Percentiles rank a stretch among this genome's conserved stretches.
phyloP scores from a whole-genome alignment of 2,797 vertebrate species.

The Sebastes nivosus region DNA sequence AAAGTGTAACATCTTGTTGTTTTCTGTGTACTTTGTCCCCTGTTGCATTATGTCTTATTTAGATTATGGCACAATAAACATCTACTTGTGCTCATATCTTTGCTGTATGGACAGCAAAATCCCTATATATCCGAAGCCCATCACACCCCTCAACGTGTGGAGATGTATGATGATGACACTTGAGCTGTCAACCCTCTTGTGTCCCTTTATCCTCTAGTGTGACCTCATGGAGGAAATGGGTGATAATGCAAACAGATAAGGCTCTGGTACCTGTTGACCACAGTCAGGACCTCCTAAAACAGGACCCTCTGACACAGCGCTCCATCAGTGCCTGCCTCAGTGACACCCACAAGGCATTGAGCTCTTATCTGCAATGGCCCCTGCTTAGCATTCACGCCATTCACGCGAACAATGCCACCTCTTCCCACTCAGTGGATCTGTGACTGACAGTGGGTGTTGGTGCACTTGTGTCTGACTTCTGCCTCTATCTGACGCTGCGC shows the following conservation, averaged over 20 bases:
- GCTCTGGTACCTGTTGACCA: slow-evolving; percentile 78
- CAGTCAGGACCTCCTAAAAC: slow-evolving; percentile 79
- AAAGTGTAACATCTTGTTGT: slow-evolving; percentile 24
- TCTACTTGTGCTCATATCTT: slow-evolving; percentile 31
- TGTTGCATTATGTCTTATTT: slow-evolving; percentile 20
- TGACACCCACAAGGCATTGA: slow-evolving; percentile 81
- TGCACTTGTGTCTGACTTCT: slow-evolving; percentile 84
- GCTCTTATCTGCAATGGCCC: slow-evolving; percentile 83
- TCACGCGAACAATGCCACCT: slow-evolving; percentile 83
- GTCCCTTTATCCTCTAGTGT: slow-evolving; percentile 70
- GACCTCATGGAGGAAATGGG: slow-evolving; percentile 81
- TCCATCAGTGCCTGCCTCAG: slow-evolving; percentile 79
- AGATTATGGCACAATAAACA: slow-evolving; percentile 36
- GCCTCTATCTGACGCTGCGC: slow-evolving; percentile 72
- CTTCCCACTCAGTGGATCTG: slow-evolving; percentile 79
- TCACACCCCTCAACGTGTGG: slow-evolving; percentile 37
- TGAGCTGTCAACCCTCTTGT: slow-evolving; percentile 74
- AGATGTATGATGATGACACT: slow-evolving; percentile 71
- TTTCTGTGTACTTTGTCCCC: neutral
- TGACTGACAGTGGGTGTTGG: slow-evolving; percentile 87
- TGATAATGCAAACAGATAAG: slow-evolving; percentile 86
- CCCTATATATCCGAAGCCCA: slow-evolving; percentile 1
- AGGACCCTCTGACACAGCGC: slow-evolving; percentile 77
- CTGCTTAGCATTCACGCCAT: slow-evolving; percentile 85
- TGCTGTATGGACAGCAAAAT: slow-evolving; percentile 43